Evolutionary conservation across 1,140 invertebrate species (phyloP).

Genomic region (Apis cerana): DNA sequence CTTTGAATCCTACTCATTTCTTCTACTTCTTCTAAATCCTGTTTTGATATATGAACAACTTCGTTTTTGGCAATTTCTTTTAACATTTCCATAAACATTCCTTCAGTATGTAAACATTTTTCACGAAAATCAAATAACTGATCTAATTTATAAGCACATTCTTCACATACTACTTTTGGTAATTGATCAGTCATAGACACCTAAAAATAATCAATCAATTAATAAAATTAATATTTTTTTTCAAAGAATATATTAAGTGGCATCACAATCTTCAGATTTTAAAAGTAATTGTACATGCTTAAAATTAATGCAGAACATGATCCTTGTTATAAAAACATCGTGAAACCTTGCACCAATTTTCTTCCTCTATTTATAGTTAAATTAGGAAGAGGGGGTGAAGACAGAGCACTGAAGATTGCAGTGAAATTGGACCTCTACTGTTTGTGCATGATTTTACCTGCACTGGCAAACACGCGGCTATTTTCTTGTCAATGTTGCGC

Average conservation of each 20-base stretch:
- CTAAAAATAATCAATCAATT: slow-evolving; percentile 71
- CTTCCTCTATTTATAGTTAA: slow-evolving; percentile 54
- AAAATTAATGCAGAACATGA: not conserved
- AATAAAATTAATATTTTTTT: slow-evolving; percentile 28
- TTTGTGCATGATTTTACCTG: slow-evolving; percentile 76
- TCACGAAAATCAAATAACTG: slow-evolving; percentile 83
- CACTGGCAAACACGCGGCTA: slow-evolving; percentile 83
- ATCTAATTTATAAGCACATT: slow-evolving; percentile 84
- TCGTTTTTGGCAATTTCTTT: slow-evolving; percentile 78
- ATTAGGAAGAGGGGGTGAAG: slow-evolving; percentile 44
- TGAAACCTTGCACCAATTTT: slow-evolving; percentile 51
- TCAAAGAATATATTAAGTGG: not conserved
- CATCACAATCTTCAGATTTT: not conserved
- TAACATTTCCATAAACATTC: slow-evolving; percentile 81
- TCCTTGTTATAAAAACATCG: slow-evolving; percentile 15
- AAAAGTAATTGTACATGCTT: not conserved
- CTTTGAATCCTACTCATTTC: slow-evolving; percentile 66
- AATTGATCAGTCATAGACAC: slow-evolving; percentile 82
- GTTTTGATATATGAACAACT: slow-evolving; percentile 65
- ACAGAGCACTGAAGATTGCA: slow-evolving; percentile 1
- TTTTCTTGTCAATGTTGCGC: slow-evolving; percentile 84
- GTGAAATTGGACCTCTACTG: slow-evolving; percentile 9
- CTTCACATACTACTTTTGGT: slow-evolving; percentile 84
- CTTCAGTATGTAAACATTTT: slow-evolving; percentile 82
- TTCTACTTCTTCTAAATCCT: slow-evolving; percentile 61